Evolutionary conservation across 2,888 invertebrate species (phyloP).

Genomic region (Blera fallax): DNA sequence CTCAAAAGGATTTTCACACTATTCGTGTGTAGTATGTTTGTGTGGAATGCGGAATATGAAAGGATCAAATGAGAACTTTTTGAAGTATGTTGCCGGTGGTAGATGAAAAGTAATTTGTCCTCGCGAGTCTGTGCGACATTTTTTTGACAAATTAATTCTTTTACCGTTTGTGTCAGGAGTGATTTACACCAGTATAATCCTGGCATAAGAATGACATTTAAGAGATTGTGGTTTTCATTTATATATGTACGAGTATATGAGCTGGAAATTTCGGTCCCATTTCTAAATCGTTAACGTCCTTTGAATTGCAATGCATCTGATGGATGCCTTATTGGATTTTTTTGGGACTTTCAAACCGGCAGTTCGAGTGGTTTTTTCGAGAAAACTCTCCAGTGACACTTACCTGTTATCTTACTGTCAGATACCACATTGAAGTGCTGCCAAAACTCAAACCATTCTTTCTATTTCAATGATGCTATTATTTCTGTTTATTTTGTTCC

Average conservation of each 20-base stretch:
- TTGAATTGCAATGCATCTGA: too few relatives aligned
- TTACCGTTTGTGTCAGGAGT: constrained; percentile 35
- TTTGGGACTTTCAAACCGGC: too few relatives aligned
- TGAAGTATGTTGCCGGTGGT: constrained; percentile 1
- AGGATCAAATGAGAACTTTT: constrained; percentile 30
- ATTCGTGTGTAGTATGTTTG: neutral
- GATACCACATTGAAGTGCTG: too few relatives aligned
- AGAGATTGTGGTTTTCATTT: neutral
- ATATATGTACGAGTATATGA: too few relatives aligned
- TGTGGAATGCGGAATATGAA: neutral
- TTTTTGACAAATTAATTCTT: constrained; percentile 62
- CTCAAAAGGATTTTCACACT: constrained; percentile 41
- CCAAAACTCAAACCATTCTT: too few relatives aligned
- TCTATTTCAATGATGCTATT: too few relatives aligned
- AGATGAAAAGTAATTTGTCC: neutral
- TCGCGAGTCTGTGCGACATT: constrained; percentile 21
- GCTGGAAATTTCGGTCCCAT: neutral
- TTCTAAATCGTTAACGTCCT: neutral
- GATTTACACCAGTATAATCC: neutral
- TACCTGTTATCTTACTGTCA: too few relatives aligned
- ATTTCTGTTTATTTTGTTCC: too few relatives aligned
- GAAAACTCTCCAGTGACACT: too few relatives aligned
- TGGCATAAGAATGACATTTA: neutral
- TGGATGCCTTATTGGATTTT: too few relatives aligned
- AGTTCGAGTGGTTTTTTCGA: too few relatives aligned